Conservation (phyloP, 1,140 invertebrate genomes). For the Holcopasites calliopsidis region DNA sequence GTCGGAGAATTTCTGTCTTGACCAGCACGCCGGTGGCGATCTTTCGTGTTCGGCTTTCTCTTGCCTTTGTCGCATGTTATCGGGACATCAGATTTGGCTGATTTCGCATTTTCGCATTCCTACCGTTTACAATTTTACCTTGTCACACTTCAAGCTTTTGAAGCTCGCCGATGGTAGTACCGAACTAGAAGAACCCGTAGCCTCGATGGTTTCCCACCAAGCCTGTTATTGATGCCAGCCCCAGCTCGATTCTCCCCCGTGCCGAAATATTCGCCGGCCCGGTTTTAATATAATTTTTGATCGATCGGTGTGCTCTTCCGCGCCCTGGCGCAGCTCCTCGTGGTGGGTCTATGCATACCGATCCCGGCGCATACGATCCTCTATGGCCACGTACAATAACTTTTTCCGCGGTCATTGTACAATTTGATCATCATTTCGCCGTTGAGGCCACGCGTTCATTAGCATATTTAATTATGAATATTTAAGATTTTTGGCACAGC, state of each 20-base stretch:
- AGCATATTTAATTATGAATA: constrained; percentile 80
- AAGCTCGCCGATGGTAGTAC: background rate
- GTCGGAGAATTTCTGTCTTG: background rate
- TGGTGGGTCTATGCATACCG: constrained; percentile 45
- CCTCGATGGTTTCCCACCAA: background rate
- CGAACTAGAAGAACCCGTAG: too few species aligned
- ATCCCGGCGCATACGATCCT: background rate
- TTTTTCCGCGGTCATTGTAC: constrained; percentile 70
- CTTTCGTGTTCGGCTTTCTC: background rate
- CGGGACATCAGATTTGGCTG: background rate
- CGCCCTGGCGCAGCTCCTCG: constrained; percentile 1
- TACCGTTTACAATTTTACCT: background rate
- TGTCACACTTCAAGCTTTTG: background rate
- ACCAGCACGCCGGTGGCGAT: background rate
- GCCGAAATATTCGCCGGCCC: constrained; percentile 17
- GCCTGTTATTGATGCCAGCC: constrained; percentile 17
- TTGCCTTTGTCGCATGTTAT: background rate
- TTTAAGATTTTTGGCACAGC: constrained; percentile 78
- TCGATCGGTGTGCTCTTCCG: constrained; percentile 23
- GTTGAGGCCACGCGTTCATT: constrained; percentile 76
- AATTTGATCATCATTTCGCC: constrained; percentile 78
- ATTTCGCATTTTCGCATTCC: background rate
- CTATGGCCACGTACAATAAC: constrained; percentile 43
- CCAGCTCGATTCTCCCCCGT: background rate
- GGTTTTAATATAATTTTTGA: constrained; percentile 42